Percentiles rank a stretch among this genome's conserved stretches.
These are phyloP conservation scores for Meganola albula DNA, from an alignment of 2,888 invertebrate species.

Conservation along the genomic window DNA sequence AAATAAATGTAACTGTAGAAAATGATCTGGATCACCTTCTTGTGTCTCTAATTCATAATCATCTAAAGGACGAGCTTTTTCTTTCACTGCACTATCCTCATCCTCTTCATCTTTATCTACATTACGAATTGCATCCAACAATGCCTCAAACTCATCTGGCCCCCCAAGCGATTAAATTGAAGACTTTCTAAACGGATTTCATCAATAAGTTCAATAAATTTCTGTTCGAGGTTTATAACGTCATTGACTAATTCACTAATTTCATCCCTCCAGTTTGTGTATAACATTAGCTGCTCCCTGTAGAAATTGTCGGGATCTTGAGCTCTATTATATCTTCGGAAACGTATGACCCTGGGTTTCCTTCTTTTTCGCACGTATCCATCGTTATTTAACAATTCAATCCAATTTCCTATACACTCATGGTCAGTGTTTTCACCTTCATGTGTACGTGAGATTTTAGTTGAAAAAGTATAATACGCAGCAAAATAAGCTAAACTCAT, in stretches of 20 bases:
- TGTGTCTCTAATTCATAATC: too few species aligned
- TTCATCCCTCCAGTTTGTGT: constrained; percentile 14
- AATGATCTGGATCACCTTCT: too few species aligned
- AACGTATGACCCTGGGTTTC: constrained; percentile 5
- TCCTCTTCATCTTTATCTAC: constrained; percentile 4
- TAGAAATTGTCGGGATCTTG: constrained; percentile 5
- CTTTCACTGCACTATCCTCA: constrained; percentile 4
- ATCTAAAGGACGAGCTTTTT: constrained; percentile 5
- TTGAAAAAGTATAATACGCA: constrained; percentile 14
- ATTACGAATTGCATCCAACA: constrained; percentile 7
- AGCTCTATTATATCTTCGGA: constrained; percentile 5
- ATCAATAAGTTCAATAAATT: constrained; percentile 12
- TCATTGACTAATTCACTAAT: constrained; percentile 10
- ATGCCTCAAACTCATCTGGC: constrained; percentile 5
- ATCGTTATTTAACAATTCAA: constrained; percentile 1
- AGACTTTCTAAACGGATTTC: constrained; percentile 3
- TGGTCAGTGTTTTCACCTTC: constrained; percentile 2
- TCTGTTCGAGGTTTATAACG: constrained; percentile 9
- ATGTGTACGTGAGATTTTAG: constrained; percentile 3
- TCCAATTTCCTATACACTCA: constrained; percentile 1
- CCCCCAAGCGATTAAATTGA: constrained; percentile 6
- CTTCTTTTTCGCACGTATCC: constrained; percentile 2
- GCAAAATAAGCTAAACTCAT: constrained; percentile 18
- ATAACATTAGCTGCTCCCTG: constrained; percentile 7
- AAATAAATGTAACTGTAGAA: too few species aligned